Conservation (phyloP, 1,140 invertebrate genomes). For the Pseudomyrmex concolor region DNA sequence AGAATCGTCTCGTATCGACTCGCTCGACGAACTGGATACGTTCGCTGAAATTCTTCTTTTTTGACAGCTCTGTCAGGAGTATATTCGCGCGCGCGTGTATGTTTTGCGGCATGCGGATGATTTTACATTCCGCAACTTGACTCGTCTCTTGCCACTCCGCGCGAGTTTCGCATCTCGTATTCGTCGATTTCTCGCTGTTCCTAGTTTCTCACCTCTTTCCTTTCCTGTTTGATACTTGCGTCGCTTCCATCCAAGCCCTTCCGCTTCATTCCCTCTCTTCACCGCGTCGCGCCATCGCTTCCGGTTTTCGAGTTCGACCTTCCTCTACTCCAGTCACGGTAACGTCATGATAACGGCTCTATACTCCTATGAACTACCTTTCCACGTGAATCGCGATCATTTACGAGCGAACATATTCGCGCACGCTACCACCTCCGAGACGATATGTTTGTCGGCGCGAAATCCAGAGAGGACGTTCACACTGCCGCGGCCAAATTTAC, state of each 20-base stretch:
- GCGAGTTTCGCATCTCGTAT: constrained; percentile 3
- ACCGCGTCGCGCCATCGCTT: constrained; percentile 23
- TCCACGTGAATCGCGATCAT: constrained; percentile 66
- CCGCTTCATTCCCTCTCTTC: background rate
- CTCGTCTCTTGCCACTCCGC: background rate
- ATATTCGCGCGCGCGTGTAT: background rate
- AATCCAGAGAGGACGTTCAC: constrained; percentile 24
- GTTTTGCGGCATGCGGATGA: background rate
- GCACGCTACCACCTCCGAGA: constrained; percentile 8
- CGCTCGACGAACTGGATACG: background rate
- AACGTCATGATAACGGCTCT: constrained; percentile 68
- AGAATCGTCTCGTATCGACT: background rate
- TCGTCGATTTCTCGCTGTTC: constrained; percentile 10
- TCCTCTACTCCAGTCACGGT: constrained; percentile 38
- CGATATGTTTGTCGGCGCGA: constrained; percentile 16
- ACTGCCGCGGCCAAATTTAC: constrained; percentile 26
- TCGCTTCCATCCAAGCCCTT: background rate
- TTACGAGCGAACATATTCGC: constrained; percentile 62
- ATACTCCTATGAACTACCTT: constrained; percentile 52
- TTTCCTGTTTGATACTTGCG: background rate
- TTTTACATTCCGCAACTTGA: constrained; percentile 5
- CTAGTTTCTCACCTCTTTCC: background rate
- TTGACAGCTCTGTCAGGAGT: background rate
- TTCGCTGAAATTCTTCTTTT: background rate
- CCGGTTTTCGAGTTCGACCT: constrained; percentile 52